Conservation (phyloP, 2,888 invertebrate genomes). For the Panopea generosa region DNA sequence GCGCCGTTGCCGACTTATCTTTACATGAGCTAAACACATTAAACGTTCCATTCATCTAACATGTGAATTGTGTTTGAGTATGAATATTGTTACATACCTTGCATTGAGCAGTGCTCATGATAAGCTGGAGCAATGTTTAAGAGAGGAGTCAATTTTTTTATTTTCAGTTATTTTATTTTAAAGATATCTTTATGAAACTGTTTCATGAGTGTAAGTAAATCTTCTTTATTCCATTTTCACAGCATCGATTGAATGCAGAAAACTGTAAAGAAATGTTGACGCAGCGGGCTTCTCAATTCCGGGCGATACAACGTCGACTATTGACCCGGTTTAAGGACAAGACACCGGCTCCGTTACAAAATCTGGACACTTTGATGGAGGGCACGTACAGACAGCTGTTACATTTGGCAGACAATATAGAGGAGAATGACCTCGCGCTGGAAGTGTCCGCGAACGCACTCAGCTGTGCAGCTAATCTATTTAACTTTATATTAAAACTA, state of each 20-base stretch:
- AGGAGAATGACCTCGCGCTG: slow-evolving; percentile 82
- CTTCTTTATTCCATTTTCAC: no score
- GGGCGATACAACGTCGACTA: slow-evolving; percentile 91
- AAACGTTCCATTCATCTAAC: no score
- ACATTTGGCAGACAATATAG: slow-evolving; percentile 82
- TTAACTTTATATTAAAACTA: slow-evolving; percentile 84
- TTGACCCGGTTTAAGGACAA: slow-evolving; percentile 92
- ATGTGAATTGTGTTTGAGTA: no score
- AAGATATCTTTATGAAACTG: no score
- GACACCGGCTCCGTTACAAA: slow-evolving; percentile 90
- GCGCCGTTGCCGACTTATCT: no score
- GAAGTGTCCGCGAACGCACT: slow-evolving; percentile 83
- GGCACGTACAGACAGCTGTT: slow-evolving; percentile 89
- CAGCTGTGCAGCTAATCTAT: slow-evolving; percentile 84
- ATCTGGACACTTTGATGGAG: slow-evolving; percentile 90
- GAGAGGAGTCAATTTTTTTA: no score
- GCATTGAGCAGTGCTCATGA: no score
- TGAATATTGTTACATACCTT: no score
- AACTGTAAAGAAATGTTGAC: slow-evolving; percentile 85
- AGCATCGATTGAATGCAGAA: slow-evolving; percentile 79
- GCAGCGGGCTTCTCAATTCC: slow-evolving; percentile 89
- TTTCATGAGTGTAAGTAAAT: no score
- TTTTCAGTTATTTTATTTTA: no score
- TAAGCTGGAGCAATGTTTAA: no score
- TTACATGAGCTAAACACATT: no score